Conservation (phyloP, 2,888 invertebrate species). For the Caenorhabditis drosophilae region DNA sequence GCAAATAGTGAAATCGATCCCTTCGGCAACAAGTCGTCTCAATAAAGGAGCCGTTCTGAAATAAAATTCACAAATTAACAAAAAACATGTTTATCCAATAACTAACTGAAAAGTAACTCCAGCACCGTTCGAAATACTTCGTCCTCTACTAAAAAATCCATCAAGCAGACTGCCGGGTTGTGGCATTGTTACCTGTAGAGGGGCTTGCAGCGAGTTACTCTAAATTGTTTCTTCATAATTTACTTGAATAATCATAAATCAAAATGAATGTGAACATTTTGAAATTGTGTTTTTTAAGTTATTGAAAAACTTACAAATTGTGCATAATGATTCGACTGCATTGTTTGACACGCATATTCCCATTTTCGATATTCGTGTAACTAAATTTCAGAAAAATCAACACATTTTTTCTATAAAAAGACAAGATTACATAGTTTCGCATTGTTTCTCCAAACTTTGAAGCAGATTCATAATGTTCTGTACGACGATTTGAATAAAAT, state of each 20-base stretch:
- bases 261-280: too few species aligned
- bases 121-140: neutral
- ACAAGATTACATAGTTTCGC: neutral
- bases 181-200: neutral
- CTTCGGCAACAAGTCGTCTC: constrained; percentile 56
- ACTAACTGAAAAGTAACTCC: constrained; percentile 4
- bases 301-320: constrained; percentile 7
- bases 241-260: too few species aligned
- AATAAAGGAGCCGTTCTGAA: constrained; percentile 49
- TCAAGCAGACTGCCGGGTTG: too few species aligned
- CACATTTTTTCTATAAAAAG: too few species aligned
- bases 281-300: too few species aligned
- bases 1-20: constrained; percentile 56
- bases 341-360: neutral
- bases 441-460: neutral
- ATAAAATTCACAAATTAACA: constrained; percentile 1
- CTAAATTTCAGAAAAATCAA: neutral
- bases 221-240: too few species aligned
- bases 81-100: neutral
- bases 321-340: neutral
- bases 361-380: neutral
- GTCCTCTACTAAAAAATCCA: too few species aligned
- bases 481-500: neutral
- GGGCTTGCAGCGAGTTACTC: too few species aligned
- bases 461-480: neutral